phyloP scores from a whole-genome alignment of 2,113 vertebrate species.

The Triplophysa dalaica region DNA sequence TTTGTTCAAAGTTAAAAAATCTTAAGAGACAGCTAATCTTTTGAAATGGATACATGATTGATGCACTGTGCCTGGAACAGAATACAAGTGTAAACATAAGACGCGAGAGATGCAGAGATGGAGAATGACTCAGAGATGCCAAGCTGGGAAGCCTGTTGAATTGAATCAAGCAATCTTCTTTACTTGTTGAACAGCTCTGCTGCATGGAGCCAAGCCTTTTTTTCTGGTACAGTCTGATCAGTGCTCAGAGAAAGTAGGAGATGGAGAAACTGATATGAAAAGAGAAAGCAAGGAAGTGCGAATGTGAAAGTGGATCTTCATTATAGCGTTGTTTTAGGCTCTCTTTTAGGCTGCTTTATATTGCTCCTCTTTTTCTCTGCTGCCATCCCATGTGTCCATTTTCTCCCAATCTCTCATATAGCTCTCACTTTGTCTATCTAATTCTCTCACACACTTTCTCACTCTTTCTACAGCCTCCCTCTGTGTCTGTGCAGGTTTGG shows the following conservation, averaged over 20 bases:
- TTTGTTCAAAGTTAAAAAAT: not conserved
- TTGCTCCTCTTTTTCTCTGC: conserved; percentile 16
- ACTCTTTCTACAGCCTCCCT: conserved; percentile 59
- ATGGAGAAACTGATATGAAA: not conserved
- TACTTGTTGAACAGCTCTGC: not conserved
- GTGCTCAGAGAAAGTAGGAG: not conserved
- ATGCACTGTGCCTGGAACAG: not conserved
- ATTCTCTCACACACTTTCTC: conserved; percentile 29
- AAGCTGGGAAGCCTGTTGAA: not conserved
- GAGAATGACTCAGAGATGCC: not conserved
- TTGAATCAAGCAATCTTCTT: not conserved
- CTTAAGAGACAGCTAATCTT: not conserved
- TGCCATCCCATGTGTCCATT: not conserved
- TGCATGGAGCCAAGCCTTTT: not conserved
- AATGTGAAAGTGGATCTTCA: conserved; percentile 26
- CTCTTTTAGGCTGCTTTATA: conserved; percentile 53
- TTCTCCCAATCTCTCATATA: conserved; percentile 46
- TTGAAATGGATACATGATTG: not conserved
- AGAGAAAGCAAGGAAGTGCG: not conserved
- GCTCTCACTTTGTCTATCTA: conserved; percentile 5
- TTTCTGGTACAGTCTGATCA: not conserved
- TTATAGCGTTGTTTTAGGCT: conserved; percentile 50
- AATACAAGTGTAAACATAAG: not conserved
- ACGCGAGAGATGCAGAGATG: not conserved
- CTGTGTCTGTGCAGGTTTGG: conserved; percentile 54